Base-by-base conservation (phyloP, 2,888 invertebrate species). In the Frankliniella intonsa region DNA sequence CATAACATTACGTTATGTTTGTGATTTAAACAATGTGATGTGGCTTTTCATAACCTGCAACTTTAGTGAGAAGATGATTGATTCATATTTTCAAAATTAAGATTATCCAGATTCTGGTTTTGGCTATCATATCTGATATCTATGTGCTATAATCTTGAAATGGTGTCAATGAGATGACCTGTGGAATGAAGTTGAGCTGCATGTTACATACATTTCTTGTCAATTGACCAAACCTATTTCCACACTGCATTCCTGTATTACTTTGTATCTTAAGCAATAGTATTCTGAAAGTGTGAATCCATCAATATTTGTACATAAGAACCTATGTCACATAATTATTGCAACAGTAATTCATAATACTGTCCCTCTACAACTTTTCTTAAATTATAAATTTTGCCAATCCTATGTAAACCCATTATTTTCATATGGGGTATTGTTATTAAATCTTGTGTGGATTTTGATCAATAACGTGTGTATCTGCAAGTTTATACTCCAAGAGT, bases 1-100 rank as follows among this genome's bases (percentile, higher is more conserved):
- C 69, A 76, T 76, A 76, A 76, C 69, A 76, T 76, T 76, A 76
- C 25, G 69, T 76, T 76, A 76, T 76, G 69, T 22, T 25, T 76
- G 69, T 76, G 69, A 76, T 76, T 22, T 76, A 22, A 25, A 76
- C 69, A 22, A 76, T 76, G 69, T 76, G 69, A 76, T 76, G 69
- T 76, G 69, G 25, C 25, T 76, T 76, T 76, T 76, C 69, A 25
- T 76, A 22, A 76, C 25, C 69, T 76, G 25, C 69, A 25, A 76
- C 12, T 22, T 25, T 76, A 76, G 69, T 76, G 69, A 22, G 69
- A 76, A 76, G 10, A 76, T 25, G 22, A 76, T 76, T 76, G 55
- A 55, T 12, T 76, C 22, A 76, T 76, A 76, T 76, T 76, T 25
- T 25, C 22, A 76, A 25, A 76, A 38, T 38, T 3, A 38, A 25